Percentiles rank a stretch among this genome's conserved stretches.
These are phyloP conservation scores for Zonotrichia leucophrys DNA, from an alignment of 2,113 vertebrate genomes.

Conservation along the genomic window DNA sequence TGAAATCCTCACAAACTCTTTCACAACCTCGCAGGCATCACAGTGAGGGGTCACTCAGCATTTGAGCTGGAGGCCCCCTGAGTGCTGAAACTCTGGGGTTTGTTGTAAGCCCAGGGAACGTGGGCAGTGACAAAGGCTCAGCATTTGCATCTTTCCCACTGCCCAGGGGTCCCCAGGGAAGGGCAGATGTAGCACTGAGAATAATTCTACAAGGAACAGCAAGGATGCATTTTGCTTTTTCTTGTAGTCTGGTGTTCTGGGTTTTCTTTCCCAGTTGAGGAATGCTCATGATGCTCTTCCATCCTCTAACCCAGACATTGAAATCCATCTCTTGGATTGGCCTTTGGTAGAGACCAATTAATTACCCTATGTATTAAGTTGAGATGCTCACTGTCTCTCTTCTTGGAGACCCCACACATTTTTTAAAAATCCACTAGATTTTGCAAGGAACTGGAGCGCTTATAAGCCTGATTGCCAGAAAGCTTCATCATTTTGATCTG, in stretches of 20 bases:
- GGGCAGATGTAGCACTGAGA: neutral
- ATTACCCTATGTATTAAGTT: neutral
- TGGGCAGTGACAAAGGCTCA: neutral
- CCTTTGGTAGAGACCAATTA: neutral
- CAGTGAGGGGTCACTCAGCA: neutral
- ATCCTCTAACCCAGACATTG: neutral
- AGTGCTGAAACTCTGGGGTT: neutral
- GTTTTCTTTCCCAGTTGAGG: neutral
- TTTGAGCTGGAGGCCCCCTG: neutral
- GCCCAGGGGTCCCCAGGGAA: neutral
- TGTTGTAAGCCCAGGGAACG: neutral
- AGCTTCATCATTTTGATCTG: neutral
- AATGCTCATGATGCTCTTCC: neutral
- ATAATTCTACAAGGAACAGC: neutral
- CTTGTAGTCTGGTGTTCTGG: neutral
- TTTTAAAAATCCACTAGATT: neutral
- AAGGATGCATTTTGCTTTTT: neutral
- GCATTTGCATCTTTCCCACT: neutral
- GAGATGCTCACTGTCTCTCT: neutral
- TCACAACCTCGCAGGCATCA: neutral
- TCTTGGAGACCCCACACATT: neutral
- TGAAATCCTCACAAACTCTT: neutral
- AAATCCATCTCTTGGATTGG: neutral
- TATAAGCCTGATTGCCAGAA: neutral
- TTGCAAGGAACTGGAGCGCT: neutral